These are phyloP conservation scores for Drosophila nigrodunni DNA, from an alignment of 1,140 invertebrate species.

Conservation along the genomic window DNA sequence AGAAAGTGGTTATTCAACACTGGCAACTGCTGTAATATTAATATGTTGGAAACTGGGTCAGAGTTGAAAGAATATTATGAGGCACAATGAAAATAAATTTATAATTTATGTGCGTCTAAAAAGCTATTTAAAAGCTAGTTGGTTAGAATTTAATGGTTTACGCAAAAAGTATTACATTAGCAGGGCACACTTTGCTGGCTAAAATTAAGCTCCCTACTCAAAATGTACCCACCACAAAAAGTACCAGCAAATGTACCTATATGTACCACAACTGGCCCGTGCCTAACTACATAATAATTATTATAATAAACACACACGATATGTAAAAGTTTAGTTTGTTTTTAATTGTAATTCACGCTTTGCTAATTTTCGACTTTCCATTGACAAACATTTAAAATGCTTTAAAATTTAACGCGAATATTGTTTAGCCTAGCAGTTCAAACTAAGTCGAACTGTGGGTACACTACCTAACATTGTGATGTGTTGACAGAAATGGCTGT, in stretches of 20 bases:
- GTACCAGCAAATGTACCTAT: background rate
- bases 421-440: background rate
- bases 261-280: background rate
- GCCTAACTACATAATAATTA: constrained; percentile 20
- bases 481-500: background rate
- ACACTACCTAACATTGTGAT: background rate
- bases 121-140: no score
- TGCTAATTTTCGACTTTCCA: constrained; percentile 78
- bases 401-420: constrained; percentile 57
- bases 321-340: constrained; percentile 51
- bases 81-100: no score
- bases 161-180: no score
- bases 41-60: no score
- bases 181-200: no score
- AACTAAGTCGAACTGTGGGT: background rate
- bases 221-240: no score
- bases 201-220: no score
- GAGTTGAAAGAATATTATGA: no score
- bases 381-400: constrained; percentile 77
- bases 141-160: no score
- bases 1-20: constrained; percentile 3
- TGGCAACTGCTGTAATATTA: background rate
- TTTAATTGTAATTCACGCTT: constrained; percentile 76
- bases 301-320: constrained; percentile 21
- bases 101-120: no score